Percentiles rank a stretch among this genome's conserved stretches.
These are phyloP conservation scores for Uromys caudimaculatus DNA, from an alignment of 2,797 vertebrate genomes.

Conservation along the genomic window DNA sequence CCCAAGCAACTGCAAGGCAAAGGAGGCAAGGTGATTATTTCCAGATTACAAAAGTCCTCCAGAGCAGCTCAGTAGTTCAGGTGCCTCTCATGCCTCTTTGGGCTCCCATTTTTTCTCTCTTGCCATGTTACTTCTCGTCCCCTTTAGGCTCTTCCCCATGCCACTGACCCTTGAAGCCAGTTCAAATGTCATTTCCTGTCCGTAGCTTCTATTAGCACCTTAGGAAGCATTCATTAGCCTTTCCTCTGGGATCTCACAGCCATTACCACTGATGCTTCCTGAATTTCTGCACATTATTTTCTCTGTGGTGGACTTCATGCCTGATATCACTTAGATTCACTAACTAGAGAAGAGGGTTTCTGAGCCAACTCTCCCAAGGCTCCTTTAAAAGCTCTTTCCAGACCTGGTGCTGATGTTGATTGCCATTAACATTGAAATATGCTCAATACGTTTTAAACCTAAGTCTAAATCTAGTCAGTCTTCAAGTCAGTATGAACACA, in stretches of 20 bases:
- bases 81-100: constrained; percentile 18
- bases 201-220: neutral
- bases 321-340: constrained; percentile 2
- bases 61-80: neutral
- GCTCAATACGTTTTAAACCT: constrained; percentile 33
- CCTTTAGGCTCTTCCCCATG: neutral
- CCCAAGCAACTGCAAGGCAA: constrained; percentile 90
- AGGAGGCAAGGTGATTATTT: constrained; percentile 57
- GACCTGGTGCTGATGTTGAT: neutral
- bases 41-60: constrained; percentile 37
- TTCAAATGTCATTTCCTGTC: neutral
- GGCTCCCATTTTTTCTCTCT: neutral
- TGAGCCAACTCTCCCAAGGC: neutral
- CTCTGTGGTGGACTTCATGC: constrained; percentile 5
- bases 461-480: constrained; percentile 3
- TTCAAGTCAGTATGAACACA: neutral
- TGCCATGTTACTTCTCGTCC: neutral
- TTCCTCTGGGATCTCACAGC: neutral
- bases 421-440: neutral
- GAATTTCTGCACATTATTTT: constrained; percentile 12
- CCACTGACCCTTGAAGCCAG: neutral
- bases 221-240: constrained; percentile 5
- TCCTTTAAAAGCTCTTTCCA: constrained; percentile 44
- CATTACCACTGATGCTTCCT: neutral
- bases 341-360: constrained; percentile 19